These are phyloP conservation scores for Metaphire vulgaris DNA, from an alignment of 1,140 invertebrate genomes.

Conservation along the genomic window DNA sequence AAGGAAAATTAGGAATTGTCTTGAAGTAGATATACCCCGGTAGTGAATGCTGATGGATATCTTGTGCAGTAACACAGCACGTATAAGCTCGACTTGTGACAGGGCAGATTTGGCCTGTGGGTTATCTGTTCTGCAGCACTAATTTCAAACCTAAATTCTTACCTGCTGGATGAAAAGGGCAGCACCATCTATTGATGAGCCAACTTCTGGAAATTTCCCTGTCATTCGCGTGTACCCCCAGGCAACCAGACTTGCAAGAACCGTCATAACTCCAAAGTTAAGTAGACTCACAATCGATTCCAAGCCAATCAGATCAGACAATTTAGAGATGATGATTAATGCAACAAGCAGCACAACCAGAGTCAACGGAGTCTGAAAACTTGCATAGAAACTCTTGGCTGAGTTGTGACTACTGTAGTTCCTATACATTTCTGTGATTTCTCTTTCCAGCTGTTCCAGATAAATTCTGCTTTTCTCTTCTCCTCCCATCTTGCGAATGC, in stretches of 20 bases:
- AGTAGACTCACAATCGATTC: conserved; percentile 79
- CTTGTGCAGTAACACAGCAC: too few species aligned
- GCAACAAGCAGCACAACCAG: conserved; percentile 76
- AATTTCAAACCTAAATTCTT: too few species aligned
- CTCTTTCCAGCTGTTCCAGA: conserved; percentile 61
- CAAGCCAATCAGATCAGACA: conserved; percentile 79
- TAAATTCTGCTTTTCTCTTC: conserved; percentile 81
- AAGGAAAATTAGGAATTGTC: too few species aligned
- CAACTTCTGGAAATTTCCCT: conserved; percentile 77
- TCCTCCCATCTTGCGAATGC: conserved; percentile 89
- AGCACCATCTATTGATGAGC: conserved; percentile 72
- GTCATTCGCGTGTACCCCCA: conserved; percentile 94
- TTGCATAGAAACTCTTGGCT: conserved; percentile 95
- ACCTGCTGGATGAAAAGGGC: conserved; percentile 60
- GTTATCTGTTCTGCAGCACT: too few species aligned
- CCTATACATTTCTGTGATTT: conserved; percentile 73
- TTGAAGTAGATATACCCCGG: too few species aligned
- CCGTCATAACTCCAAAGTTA: conserved; percentile 78
- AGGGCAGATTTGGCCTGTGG: too few species aligned
- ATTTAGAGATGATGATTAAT: conserved; percentile 76
- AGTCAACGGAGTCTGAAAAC: conserved; percentile 86
- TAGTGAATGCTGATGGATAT: too few species aligned
- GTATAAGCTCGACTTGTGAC: too few species aligned
- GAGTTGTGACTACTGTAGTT: conserved; percentile 89
- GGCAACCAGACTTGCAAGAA: conserved; percentile 70